Evolutionary conservation across 2,797 vertebrate species (phyloP).

Genomic region (Rhabdophis nuchalis): DNA sequence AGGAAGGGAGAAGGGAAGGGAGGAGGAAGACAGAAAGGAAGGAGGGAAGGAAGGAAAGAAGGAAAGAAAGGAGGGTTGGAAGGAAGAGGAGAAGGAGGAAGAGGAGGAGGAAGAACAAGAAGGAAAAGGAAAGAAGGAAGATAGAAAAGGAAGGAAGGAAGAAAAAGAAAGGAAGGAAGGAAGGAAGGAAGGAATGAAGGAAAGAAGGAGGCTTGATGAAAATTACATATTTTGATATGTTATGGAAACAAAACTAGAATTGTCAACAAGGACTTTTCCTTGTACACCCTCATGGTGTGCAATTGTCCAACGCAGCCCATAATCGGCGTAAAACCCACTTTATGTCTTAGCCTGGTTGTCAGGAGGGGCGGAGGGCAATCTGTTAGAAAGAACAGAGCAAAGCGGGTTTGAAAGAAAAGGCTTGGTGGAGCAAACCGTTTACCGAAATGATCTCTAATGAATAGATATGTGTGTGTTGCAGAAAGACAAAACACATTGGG

Average conservation of each 20-base stretch:
- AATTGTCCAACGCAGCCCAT: neutral
- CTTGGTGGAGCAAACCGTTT: neutral
- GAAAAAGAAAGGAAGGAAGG: too few relatives aligned
- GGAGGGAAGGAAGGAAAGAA: too few relatives aligned
- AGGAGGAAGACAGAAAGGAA: too few relatives aligned
- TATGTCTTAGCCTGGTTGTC: neutral
- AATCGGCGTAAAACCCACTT: neutral
- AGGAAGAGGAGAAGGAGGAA: too few relatives aligned
- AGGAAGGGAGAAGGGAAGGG: too few relatives aligned
- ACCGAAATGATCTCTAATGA: neutral
- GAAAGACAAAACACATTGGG: neutral
- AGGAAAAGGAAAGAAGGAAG: too few relatives aligned
- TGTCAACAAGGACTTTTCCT: neutral
- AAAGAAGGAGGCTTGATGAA: too few relatives aligned
- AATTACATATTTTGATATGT: neutral
- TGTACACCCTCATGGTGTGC: neutral
- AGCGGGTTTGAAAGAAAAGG: neutral
- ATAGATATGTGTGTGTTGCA: neutral
- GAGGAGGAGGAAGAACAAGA: too few relatives aligned
- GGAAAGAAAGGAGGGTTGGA: too few relatives aligned
- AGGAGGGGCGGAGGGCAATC: neutral
- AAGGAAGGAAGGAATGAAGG: too few relatives aligned
- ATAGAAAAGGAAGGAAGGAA: accelerated
- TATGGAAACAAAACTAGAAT: neutral
- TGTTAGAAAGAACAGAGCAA: neutral